Conservation (phyloP, 2,113 vertebrate species). For the Phylloscopus whistleri region DNA sequence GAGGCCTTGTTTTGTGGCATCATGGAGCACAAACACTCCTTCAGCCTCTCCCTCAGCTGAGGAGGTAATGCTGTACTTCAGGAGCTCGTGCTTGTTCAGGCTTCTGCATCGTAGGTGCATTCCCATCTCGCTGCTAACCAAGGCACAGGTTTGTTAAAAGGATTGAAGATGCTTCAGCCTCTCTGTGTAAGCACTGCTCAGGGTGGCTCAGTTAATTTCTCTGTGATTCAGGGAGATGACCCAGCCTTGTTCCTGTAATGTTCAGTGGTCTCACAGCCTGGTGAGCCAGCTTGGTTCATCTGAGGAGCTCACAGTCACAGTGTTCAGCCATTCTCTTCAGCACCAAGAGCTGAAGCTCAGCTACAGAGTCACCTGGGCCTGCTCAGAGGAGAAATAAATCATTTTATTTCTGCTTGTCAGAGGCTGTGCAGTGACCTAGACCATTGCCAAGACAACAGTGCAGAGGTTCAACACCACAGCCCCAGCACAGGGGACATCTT, state of each 20-base stretch:
- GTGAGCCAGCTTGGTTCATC: neutral
- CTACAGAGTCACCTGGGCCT: neutral
- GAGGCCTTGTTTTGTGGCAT: neutral
- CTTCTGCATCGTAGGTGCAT: neutral
- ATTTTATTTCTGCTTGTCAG: neutral
- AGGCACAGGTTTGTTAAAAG: neutral
- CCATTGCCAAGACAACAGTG: neutral
- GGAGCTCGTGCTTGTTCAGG: neutral
- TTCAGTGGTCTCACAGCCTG: neutral
- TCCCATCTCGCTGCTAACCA: neutral
- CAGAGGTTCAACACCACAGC: neutral
- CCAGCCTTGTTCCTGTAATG: neutral
- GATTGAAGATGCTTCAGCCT: neutral
- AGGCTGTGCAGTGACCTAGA: neutral
- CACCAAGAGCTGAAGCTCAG: neutral
- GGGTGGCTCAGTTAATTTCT: neutral
- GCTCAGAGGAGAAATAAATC: neutral
- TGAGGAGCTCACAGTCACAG: rapidly evolving
- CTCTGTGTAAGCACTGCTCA: neutral
- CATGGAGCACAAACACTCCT: neutral
- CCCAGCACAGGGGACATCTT: neutral
- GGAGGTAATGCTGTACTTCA: neutral
- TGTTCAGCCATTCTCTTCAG: neutral
- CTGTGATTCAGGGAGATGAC: neutral
- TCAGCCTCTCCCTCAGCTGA: neutral